Evolutionary conservation across 2,797 vertebrate species (phyloP).

Genomic region (Malurus leucopterus): DNA sequence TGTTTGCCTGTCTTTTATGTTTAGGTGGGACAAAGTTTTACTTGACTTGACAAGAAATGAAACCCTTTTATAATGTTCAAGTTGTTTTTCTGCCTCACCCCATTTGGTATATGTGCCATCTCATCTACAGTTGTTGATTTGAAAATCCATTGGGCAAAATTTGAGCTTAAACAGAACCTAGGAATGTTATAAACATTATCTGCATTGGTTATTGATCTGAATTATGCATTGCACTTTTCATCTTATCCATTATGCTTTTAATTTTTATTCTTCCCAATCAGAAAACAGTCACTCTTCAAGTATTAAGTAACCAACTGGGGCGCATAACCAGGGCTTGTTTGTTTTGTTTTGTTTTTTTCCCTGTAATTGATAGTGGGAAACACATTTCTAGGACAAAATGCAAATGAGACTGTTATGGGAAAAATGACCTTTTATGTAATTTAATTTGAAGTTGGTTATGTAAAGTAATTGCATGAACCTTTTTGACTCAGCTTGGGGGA

Average conservation of each 20-base stretch:
- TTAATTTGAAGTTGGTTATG: constrained; percentile 60
- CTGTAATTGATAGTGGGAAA: constrained; percentile 35
- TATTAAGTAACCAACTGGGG: background rate
- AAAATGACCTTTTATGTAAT: constrained; percentile 63
- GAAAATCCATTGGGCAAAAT: background rate
- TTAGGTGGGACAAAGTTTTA: background rate
- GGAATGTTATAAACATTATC: background rate
- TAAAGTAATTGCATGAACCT: constrained; percentile 62
- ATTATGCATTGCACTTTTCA: background rate
- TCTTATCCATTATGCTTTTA: background rate
- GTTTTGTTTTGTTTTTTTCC: background rate
- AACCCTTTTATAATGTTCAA: background rate
- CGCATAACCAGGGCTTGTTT: background rate
- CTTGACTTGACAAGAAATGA: background rate
- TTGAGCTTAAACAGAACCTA: background rate
- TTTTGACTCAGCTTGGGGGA: constrained; percentile 61
- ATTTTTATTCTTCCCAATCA: background rate
- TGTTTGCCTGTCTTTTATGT: background rate
- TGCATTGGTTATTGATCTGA: background rate
- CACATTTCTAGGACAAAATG: constrained; percentile 53
- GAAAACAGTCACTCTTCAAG: background rate
- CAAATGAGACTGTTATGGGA: constrained; percentile 48
- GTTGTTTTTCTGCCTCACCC: background rate
- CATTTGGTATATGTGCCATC: background rate
- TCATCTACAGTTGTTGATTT: background rate